A percentile compares a stretch with the other conserved stretches of the same genome.
Evolutionary conservation across 2,888 invertebrate genomes (phyloP).

Genomic region (Drosophila macrospina): DNA sequence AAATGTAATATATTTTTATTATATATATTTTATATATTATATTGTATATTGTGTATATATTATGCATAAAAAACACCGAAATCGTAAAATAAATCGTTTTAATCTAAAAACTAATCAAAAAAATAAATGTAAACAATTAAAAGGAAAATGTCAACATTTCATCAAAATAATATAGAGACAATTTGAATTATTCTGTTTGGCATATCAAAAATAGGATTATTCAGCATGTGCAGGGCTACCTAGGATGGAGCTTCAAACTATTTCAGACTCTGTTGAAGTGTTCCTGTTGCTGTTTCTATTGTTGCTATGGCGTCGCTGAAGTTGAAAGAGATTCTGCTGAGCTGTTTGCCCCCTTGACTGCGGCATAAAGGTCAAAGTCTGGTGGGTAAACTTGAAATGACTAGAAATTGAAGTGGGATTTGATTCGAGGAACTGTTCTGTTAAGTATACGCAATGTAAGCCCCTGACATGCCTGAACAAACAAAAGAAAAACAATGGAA

Average conservation of each 20-base stretch:
- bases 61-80: slow-evolving; percentile 62
- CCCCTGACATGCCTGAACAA: slow-evolving; percentile 41
- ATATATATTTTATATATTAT: slow-evolving; percentile 51
- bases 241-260: slow-evolving; percentile 12
- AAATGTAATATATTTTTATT: slow-evolving; percentile 52
- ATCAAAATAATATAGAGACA: slow-evolving; percentile 37
- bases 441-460: slow-evolving; percentile 7
- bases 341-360: slow-evolving; percentile 15
- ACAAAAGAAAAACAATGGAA: slow-evolving; percentile 22
- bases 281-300: slow-evolving; percentile 15
- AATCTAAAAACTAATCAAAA: slow-evolving; percentile 48
- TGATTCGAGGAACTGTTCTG: slow-evolving; percentile 24
- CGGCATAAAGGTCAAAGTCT: slow-evolving; percentile 38
- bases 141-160: slow-evolving; percentile 42
- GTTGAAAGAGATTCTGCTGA: slow-evolving; percentile 42
- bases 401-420: slow-evolving; percentile 55
- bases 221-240: slow-evolving; percentile 38
- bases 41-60: slow-evolving; percentile 53
- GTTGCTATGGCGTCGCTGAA: slow-evolving; percentile 10
- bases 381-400: slow-evolving; percentile 48
- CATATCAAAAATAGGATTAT: slow-evolving; percentile 35
- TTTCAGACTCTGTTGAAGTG: slow-evolving; percentile 5
- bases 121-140: slow-evolving; percentile 39
- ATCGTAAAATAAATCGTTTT: slow-evolving; percentile 52
- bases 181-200: slow-evolving; percentile 35